Evolutionary conservation across 1,140 invertebrate genomes (phyloP), one percentile per base, ranked within the genome.

Genomic region (Spodoptera litura): DNA sequence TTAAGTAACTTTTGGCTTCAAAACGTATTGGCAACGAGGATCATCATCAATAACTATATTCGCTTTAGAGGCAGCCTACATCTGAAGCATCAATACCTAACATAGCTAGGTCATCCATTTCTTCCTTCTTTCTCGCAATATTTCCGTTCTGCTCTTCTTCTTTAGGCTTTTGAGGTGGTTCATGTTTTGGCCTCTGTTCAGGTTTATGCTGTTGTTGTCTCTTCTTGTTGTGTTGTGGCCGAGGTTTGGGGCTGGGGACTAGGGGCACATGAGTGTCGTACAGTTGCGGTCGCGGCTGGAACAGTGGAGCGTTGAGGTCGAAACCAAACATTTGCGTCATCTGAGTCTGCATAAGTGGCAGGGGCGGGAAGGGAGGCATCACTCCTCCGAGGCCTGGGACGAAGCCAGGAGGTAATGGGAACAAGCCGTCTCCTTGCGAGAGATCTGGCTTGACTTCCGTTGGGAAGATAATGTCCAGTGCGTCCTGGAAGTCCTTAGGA

Each of bases 391-490:
- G 15, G 61, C 74, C 71, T 27, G 86, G 31, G 6, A 88, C 68
- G 84, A 90, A 88, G 59, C 85, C 80, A 13, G 85, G 81, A 8
- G 90, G 85, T 51, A 88, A 78, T 20, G 79, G 78, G 82, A 91
- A 89, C 9, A 91, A 12, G 1, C 70, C 70, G 49, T 91, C 88
- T 56, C 86, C 89, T 35, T 87, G 84, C 11, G 70, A 72, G 76
- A 89, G 81, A 71, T 85, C 87, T 5, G 79, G 83, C 62, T 80
- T 91, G 53, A 83, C 84, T 8, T 92, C 93, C 0, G 92, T 87
- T 0, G 96, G 96, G 80, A 97, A 97, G 74, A 97, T 97, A 8
- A 97, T 97, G 83, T 97, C 96, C 4, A 97, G 90, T 0, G 96
- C 96, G 59, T 96, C 96, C 82, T 97, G 96, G 61, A 97, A 93